A percentile compares a stretch with the other conserved stretches of the same genome.
These are phyloP conservation scores for Callipepla californica DNA, from an alignment of 2,113 vertebrate species.

Conservation along the genomic window DNA sequence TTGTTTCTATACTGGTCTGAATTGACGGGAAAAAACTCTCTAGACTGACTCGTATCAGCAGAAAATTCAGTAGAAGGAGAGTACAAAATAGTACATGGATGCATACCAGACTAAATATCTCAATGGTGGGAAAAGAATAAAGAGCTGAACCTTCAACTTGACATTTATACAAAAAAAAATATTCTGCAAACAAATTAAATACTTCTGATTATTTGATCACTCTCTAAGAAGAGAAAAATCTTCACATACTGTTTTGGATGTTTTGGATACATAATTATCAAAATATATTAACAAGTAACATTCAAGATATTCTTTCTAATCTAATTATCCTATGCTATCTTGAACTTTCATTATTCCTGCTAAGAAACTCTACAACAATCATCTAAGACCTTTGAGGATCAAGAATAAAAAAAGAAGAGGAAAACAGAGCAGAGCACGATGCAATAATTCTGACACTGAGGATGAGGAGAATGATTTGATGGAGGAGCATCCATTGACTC, in stretches of 20 bases:
- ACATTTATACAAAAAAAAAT: background rate
- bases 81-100: background rate
- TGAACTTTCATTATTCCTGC: no score
- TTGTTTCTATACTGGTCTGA: background rate
- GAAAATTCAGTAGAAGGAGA: background rate
- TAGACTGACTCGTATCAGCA: rapidly evolving
- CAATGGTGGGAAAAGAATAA: background rate
- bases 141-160: background rate
- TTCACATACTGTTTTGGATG: background rate
- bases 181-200: background rate
- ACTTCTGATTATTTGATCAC: background rate
- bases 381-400: background rate
- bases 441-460: background rate
- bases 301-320: background rate
- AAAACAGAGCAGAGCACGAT: background rate
- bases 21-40: background rate
- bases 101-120: background rate
- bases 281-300: background rate
- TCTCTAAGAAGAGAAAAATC: background rate
- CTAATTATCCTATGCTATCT: background rate
- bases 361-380: no score
- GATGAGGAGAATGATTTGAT: background rate
- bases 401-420: background rate
- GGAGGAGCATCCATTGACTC: background rate
- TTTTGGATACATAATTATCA: background rate